A percentile compares a stretch with the other conserved stretches of the same genome.
Conservation (phyloP, 2,113 vertebrate genomes). For the Bos indicus region DNA sequence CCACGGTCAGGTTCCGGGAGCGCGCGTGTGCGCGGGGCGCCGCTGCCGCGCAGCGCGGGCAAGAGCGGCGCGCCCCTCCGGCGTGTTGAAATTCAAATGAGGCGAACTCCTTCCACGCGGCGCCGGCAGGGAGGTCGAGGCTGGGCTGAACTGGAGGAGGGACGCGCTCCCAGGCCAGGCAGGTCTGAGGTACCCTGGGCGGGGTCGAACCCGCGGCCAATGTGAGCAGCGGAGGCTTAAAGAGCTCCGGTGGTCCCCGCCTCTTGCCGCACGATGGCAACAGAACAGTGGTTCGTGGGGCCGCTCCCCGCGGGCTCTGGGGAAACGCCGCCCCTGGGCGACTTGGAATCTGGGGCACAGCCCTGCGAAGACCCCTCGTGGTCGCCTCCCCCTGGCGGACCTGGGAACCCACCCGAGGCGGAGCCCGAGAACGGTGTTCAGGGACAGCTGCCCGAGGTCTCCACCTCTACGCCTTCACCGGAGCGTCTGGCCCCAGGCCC, state of each 20-base stretch:
- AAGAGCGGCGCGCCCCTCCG: background rate
- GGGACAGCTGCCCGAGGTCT: background rate
- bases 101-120: background rate
- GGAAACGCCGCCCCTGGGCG: background rate
- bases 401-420: background rate
- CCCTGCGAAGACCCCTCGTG: background rate
- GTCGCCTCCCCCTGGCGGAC: background rate
- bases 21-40: background rate
- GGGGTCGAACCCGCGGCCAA: background rate
- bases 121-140: background rate
- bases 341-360: background rate
- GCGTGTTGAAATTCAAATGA: conserved; percentile 68
- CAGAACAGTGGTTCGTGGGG: conserved; percentile 45
- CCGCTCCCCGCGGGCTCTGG: background rate
- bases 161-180: background rate
- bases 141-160: background rate
- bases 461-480: background rate
- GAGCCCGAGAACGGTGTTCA: background rate
- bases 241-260: background rate
- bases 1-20: background rate
- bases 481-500: background rate
- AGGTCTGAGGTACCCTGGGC: background rate
- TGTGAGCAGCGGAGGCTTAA: background rate
- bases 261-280: conserved; percentile 22
- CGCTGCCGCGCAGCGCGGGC: background rate